phyloP scores from a whole-genome alignment of 2,113 vertebrate species.

The Tragelaphus imberbis region DNA sequence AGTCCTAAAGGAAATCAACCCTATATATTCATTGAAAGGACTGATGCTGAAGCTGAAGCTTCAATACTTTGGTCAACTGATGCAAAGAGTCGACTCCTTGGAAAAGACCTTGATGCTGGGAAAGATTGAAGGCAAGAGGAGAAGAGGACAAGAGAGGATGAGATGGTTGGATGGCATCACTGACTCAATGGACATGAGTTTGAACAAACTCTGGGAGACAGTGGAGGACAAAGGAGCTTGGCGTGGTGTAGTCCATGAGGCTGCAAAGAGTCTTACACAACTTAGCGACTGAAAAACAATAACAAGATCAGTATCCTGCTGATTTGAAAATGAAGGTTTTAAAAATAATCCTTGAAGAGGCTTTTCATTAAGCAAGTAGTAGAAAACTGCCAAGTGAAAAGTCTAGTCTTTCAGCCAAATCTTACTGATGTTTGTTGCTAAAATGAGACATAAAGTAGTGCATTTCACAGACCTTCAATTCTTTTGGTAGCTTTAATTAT shows the following conservation, averaged over 20 bases:
- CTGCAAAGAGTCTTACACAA: background rate
- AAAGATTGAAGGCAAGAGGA: background rate
- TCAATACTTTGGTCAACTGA: background rate
- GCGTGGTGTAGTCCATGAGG: background rate
- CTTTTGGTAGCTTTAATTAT: background rate
- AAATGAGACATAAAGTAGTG: background rate
- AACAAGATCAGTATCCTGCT: background rate
- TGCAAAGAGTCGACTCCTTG: background rate
- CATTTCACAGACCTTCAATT: background rate
- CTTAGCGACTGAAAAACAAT: background rate
- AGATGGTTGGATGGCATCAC: background rate
- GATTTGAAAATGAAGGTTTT: constrained; percentile 35
- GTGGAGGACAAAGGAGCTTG: background rate
- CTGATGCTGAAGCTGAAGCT: background rate
- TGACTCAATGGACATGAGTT: fast-evolving
- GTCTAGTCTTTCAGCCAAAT: background rate
- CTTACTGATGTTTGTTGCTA: background rate
- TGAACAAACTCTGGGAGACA: background rate
- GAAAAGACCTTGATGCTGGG: background rate
- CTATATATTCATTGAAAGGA: background rate
- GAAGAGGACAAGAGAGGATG: background rate
- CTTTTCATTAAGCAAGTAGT: background rate
- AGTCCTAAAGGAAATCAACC: background rate
- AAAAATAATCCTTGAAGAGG: background rate
- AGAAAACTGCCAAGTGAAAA: background rate